phyloP scores from a whole-genome alignment of 1,140 invertebrate genomes.

The Amphibalanus amphitrite region DNA sequence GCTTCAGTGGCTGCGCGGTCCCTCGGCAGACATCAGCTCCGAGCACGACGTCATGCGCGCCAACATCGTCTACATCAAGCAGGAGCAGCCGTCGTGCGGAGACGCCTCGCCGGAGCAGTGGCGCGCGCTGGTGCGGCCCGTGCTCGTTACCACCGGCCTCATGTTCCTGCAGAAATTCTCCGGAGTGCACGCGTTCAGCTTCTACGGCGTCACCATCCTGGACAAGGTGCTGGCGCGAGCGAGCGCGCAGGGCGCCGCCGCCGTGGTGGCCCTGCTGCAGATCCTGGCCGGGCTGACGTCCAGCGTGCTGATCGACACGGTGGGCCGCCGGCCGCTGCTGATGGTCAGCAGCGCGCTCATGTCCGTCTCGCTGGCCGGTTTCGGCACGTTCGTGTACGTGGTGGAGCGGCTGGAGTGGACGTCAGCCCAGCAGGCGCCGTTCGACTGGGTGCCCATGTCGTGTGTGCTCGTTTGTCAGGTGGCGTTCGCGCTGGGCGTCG shows the following conservation, averaged over 20 bases:
- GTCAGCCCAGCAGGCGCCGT: conserved; percentile 23
- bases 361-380: conserved; percentile 56
- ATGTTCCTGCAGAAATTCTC: conserved; percentile 73
- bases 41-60: conserved; percentile 46
- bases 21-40: conserved; percentile 46
- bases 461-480: conserved; percentile 64
- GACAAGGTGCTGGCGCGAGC: conserved; percentile 52
- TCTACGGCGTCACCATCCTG: conserved; percentile 63
- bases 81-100: conserved; percentile 18
- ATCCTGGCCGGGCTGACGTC: conserved; percentile 56
- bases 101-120: conserved; percentile 11
- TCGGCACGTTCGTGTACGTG: conserved; percentile 57
- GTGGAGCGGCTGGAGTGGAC: conserved; percentile 23
- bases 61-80: conserved; percentile 35
- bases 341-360: conserved; percentile 64
- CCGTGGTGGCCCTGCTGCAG: conserved; percentile 57
- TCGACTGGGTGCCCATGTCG: conserved; percentile 63
- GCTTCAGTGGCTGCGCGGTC: conserved; percentile 52
- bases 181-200: conserved; percentile 61
- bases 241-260: conserved; percentile 62
- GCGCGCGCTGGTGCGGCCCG: conserved; percentile 36
- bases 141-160: conserved; percentile 57
- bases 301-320: conserved; percentile 56
- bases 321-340: conserved; percentile 53
- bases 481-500: conserved; percentile 70